Percentiles rank a stretch among this genome's conserved stretches.
These are phyloP conservation scores for Scaptomyza flava DNA, from an alignment of 2,888 invertebrate genomes.

Conservation along the genomic window DNA sequence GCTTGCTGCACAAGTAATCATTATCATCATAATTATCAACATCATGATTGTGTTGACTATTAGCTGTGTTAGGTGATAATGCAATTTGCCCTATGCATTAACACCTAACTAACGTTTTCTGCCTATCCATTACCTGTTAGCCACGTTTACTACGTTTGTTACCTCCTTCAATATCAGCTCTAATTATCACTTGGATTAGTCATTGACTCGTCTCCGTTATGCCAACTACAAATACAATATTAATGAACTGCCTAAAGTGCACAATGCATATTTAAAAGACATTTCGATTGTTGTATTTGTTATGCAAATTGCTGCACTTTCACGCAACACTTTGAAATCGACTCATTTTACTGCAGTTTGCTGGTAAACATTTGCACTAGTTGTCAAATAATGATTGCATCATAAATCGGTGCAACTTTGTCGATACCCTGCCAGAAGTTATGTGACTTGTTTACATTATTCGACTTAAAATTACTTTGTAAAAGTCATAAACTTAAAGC, in stretches of 20 bases:
- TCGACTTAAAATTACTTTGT: background rate
- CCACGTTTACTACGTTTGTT: slow-evolving; percentile 18
- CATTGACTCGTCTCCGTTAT: slow-evolving; percentile 6
- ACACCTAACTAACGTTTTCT: slow-evolving; percentile 68
- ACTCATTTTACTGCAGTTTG: slow-evolving; percentile 2
- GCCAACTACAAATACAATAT: slow-evolving; percentile 58
- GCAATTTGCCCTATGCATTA: slow-evolving; percentile 73
- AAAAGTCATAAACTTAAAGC: too few species aligned
- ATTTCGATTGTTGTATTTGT: slow-evolving; percentile 36
- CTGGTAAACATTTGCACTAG: background rate
- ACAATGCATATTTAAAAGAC: slow-evolving; percentile 17
- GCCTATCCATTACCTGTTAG: slow-evolving; percentile 24
- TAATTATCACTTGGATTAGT: slow-evolving; percentile 42
- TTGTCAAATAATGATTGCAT: slow-evolving; percentile 8
- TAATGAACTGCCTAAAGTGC: slow-evolving; percentile 50
- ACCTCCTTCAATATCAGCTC: slow-evolving; percentile 26
- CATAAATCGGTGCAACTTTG: slow-evolving; percentile 16
- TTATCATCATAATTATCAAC: slow-evolving; percentile 20
- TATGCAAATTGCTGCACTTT: slow-evolving; percentile 53
- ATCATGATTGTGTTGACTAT: slow-evolving; percentile 16
- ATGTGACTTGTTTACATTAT: background rate
- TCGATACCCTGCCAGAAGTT: background rate
- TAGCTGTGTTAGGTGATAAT: slow-evolving; percentile 62
- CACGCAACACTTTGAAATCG: slow-evolving; percentile 10
- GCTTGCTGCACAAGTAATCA: too few species aligned